Conservation (phyloP, 2,113 vertebrate genomes). For the Mastomys natalensis region DNA sequence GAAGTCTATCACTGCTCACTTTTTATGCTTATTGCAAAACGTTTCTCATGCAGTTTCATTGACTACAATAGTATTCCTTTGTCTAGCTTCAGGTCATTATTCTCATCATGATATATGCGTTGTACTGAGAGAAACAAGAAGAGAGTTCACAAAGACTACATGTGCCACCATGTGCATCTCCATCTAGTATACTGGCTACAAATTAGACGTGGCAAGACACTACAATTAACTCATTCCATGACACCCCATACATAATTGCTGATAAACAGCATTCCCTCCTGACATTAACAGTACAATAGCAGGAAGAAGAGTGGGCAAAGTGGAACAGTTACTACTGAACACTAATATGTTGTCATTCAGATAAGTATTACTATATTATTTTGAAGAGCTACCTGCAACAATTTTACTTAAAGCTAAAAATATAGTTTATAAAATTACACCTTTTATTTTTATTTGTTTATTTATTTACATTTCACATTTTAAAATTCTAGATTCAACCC, state of each 20-base stretch:
- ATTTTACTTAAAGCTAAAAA: conserved; percentile 22
- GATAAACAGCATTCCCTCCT: neutral
- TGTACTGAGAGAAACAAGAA: neutral
- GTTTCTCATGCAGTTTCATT: neutral
- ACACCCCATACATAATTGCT: neutral
- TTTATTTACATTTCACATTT: no score
- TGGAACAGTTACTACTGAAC: neutral
- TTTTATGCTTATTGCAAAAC: neutral
- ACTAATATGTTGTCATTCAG: neutral
- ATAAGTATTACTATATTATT: neutral
- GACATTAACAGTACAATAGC: neutral
- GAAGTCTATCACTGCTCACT: neutral
- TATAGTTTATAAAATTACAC: conserved; percentile 7
- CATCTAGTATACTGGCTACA: neutral
- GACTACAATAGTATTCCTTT: neutral
- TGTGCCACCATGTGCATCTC: neutral
- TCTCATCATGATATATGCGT: neutral
- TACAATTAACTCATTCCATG: conserved; percentile 4
- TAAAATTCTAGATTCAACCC: conserved; percentile 44
- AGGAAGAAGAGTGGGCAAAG: neutral
- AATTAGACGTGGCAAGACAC: neutral
- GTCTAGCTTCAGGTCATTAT: neutral
- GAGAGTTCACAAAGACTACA: neutral
- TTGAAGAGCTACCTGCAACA: neutral
- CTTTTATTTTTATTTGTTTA: neutral